Evolutionary conservation across 23 tunicate genomes (phyloP).

Genomic region (Styela plicata): DNA sequence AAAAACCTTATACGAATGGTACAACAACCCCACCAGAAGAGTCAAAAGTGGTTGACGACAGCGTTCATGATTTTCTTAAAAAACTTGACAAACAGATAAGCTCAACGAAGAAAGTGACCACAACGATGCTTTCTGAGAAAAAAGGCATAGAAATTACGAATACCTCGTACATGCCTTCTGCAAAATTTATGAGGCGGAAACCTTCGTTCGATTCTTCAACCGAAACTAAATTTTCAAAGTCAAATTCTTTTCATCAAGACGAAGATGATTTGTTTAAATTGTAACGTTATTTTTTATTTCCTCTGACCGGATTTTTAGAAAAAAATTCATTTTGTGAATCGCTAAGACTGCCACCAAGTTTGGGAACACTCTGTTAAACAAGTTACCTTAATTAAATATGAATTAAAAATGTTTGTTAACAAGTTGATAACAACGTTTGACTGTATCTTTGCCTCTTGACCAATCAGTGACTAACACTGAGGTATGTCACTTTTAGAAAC

Average conservation of each 20-base stretch:
- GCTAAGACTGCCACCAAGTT: too few relatives aligned
- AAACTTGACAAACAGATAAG: constrained; percentile 26
- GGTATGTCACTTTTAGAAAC: too few relatives aligned
- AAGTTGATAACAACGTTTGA: too few relatives aligned
- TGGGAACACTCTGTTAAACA: too few relatives aligned
- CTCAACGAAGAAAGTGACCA: neutral
- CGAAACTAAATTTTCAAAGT: constrained; percentile 3
- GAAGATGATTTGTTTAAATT: constrained; percentile 5
- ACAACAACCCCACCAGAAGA: neutral
- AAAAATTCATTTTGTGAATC: too few relatives aligned
- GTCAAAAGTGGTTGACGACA: neutral
- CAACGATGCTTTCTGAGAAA: constrained; percentile 21
- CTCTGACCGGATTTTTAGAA: too few relatives aligned
- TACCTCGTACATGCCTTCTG: neutral
- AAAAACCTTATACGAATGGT: neutral
- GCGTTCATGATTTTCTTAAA: constrained; percentile 14
- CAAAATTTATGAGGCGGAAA: neutral
- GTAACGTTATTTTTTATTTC: neutral
- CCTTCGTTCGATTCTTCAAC: neutral
- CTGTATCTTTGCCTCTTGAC: too few relatives aligned
- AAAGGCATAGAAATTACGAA: neutral
- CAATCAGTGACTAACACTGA: too few relatives aligned
- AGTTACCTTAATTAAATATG: too few relatives aligned
- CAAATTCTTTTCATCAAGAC: constrained; percentile 14
- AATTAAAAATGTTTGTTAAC: too few relatives aligned